These are phyloP conservation scores for Enteromius afrohamiltoni DNA, from an alignment of 2,797 vertebrate genomes.

Conservation along the genomic window DNA sequence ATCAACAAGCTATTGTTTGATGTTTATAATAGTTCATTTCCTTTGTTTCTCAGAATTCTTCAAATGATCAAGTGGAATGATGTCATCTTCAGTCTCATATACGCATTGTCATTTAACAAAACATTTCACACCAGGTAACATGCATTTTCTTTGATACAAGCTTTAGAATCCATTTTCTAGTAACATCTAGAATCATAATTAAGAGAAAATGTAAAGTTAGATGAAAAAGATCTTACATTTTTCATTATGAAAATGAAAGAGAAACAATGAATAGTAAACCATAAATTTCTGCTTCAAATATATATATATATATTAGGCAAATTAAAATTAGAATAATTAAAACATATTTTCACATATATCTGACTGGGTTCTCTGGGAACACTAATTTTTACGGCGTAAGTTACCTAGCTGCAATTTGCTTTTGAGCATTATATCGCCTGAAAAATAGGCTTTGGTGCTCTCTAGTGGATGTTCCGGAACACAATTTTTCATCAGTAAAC, in stretches of 20 bases:
- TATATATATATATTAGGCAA: neutral
- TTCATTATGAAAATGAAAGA: neutral
- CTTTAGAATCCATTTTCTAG: neutral
- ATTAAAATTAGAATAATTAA: neutral
- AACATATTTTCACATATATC: neutral
- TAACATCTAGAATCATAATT: neutral
- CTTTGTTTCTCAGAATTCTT: conserved; percentile 66
- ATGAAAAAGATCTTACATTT: neutral
- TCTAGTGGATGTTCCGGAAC: conserved; percentile 65
- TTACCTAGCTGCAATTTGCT: neutral
- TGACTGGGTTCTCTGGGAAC: neutral
- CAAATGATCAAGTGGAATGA: conserved; percentile 31
- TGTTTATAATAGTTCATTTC: conserved; percentile 62
- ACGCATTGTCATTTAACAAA: neutral
- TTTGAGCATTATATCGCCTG: neutral
- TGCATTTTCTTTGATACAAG: neutral
- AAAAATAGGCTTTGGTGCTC: conserved; percentile 55
- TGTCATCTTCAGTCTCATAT: neutral
- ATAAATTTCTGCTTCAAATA: neutral
- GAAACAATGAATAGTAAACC: no score
- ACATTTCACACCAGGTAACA: neutral
- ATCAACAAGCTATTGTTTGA: conserved; percentile 65
- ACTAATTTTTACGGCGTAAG: neutral
- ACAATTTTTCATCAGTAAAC: neutral
- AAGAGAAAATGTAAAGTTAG: neutral